A percentile compares a stretch with the other conserved stretches of the same genome.
Conservation (phyloP, 2,113 vertebrate species). For the Phoxinus phoxinus region DNA sequence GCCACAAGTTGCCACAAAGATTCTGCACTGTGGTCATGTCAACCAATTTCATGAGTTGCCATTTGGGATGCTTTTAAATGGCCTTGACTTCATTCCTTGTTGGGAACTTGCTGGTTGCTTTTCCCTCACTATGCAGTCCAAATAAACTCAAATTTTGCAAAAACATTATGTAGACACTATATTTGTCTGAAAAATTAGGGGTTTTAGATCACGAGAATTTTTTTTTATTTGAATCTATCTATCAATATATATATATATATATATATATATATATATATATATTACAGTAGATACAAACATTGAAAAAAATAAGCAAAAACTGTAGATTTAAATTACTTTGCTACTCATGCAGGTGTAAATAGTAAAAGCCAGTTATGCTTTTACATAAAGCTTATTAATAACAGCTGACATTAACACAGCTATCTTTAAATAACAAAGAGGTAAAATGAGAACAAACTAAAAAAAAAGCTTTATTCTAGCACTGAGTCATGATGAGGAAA, state of each 20-base stretch:
- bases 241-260: not conserved
- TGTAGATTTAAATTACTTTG: not conserved
- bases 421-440: not conserved
- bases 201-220: not conserved
- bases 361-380: not conserved
- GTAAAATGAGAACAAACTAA: not conserved
- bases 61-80: not conserved
- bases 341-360: slow-evolving; percentile 1
- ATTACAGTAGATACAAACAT: not conserved
- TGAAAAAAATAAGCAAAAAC: not conserved
- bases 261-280: not conserved
- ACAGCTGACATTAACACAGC: not conserved
- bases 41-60: not conserved
- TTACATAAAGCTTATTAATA: not conserved
- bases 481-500: not conserved
- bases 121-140: not conserved
- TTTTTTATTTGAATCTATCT: not conserved
- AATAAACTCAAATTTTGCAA: not conserved
- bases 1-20: not conserved
- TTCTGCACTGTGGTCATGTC: not conserved
- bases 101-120: not conserved
- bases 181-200: no score
- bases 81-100: not conserved
- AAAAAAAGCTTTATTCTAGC: not conserved
- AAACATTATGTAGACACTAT: not conserved